A percentile compares a stretch with the other conserved stretches of the same genome.
These are phyloP conservation scores for Tenthredo scrophulariae DNA, from an alignment of 2,888 invertebrate species.

Conservation along the genomic window DNA sequence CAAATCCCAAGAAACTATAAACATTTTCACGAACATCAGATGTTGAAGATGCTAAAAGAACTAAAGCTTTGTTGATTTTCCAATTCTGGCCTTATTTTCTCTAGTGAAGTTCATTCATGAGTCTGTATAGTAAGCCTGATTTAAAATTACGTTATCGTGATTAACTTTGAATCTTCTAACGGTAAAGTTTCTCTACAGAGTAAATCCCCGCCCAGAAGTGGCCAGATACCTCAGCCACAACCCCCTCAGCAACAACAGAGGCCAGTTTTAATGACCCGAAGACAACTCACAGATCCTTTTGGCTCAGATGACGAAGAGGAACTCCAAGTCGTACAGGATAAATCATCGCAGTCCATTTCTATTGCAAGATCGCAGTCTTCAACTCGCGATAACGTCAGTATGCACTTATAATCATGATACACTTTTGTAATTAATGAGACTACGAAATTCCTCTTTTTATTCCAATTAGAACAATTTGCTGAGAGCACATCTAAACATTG, in stretches of 20 bases:
- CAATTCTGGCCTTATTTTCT: background rate
- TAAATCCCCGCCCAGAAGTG: constrained; percentile 76
- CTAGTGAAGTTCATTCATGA: background rate
- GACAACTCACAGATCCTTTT: constrained; percentile 93
- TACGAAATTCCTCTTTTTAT: background rate
- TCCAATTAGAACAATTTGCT: background rate
- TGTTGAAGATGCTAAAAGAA: background rate
- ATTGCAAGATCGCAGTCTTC: constrained; percentile 73
- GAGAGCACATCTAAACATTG: background rate
- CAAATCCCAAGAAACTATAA: background rate
- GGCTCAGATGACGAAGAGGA: constrained; percentile 92
- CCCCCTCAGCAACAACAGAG: constrained; percentile 69
- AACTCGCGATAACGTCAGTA: constrained; percentile 76
- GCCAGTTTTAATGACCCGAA: constrained; percentile 88
- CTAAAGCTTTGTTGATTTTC: background rate
- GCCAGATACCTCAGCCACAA: constrained; percentile 56
- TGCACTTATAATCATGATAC: background rate
- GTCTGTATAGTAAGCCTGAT: background rate
- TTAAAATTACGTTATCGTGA: background rate
- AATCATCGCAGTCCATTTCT: constrained; percentile 73
- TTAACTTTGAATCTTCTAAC: background rate
- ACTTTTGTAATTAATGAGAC: background rate
- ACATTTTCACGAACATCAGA: background rate
- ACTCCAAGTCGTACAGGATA: constrained; percentile 74
- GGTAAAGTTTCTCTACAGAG: constrained; percentile 66